Evolutionary conservation across 2,888 invertebrate genomes (phyloP).

Genomic region (Lasioglossum vierecki): DNA sequence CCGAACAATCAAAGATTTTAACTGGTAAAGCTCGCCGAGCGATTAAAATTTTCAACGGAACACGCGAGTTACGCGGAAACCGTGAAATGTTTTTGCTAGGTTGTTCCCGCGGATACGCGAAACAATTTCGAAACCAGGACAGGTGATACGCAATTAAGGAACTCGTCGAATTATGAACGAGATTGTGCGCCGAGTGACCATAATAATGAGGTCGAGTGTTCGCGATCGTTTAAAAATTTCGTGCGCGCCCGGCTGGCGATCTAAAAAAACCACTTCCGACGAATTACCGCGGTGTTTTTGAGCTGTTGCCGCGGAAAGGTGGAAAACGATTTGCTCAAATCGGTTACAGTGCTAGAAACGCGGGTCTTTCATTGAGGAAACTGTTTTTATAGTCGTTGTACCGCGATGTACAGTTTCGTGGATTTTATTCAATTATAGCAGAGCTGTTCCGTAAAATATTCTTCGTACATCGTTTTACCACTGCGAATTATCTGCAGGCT

Average conservation of each 20-base stretch:
- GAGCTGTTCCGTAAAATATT: not conserved
- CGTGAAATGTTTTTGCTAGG: constrained; percentile 5
- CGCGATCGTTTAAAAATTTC: not conserved
- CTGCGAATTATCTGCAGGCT: not conserved
- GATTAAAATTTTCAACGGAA: not conserved
- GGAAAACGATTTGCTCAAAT: not conserved
- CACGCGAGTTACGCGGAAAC: not conserved
- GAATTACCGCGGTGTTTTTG: not conserved
- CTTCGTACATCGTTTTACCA: not conserved
- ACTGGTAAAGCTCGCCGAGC: not conserved
- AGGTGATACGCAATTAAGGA: not conserved
- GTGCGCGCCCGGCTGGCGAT: not conserved
- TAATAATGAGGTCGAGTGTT: constrained; percentile 7
- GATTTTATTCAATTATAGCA: too few species aligned
- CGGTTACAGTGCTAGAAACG: not conserved
- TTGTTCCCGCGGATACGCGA: not conserved
- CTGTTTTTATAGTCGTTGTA: not conserved
- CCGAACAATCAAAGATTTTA: not conserved
- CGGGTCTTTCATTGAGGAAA: not conserved
- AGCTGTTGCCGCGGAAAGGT: not conserved
- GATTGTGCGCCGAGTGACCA: not conserved
- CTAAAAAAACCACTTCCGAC: not conserved
- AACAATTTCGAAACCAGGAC: constrained; percentile 1
- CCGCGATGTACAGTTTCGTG: not conserved
- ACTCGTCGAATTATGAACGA: constrained; percentile 2